Percentiles rank a stretch among this genome's conserved stretches.
These are phyloP conservation scores for Euzophera pinguis DNA, from an alignment of 2,888 invertebrate species.

Conservation along the genomic window DNA sequence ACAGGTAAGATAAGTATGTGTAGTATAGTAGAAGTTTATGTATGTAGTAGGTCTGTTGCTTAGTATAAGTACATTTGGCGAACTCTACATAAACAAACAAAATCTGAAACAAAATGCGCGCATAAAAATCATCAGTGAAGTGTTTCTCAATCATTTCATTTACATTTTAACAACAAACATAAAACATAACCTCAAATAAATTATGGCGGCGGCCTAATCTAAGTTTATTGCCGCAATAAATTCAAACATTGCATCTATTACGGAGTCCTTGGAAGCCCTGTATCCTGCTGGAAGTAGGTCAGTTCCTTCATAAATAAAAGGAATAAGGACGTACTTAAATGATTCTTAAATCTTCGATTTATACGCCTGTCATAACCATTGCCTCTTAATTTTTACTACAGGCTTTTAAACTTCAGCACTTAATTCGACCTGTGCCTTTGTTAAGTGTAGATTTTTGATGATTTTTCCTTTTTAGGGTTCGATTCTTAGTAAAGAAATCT, in stretches of 20 bases:
- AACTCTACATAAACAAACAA: no score
- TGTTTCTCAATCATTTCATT: not conserved
- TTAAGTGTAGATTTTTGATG: not conserved
- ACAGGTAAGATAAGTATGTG: no score
- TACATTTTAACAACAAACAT: constrained; percentile 26
- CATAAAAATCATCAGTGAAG: not conserved
- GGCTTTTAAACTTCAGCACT: not conserved
- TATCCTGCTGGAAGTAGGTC: constrained; percentile 32
- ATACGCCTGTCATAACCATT: not conserved
- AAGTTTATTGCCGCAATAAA: constrained; percentile 55
- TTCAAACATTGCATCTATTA: constrained; percentile 53
- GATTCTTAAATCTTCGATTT: not conserved
- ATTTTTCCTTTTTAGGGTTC: no score
- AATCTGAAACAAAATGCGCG: not conserved
- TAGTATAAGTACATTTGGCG: no score
- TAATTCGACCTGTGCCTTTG: not conserved
- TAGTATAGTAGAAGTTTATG: no score
- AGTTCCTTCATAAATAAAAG: constrained; percentile 16
- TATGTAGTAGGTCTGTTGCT: no score
- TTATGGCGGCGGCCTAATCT: constrained; percentile 56
- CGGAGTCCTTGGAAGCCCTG: constrained; percentile 48
- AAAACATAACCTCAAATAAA: constrained; percentile 54
- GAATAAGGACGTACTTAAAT: constrained; percentile 3
- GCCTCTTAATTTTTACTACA: not conserved
- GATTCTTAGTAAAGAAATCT: no score